A percentile compares a stretch with the other conserved stretches of the same genome.
These are phyloP conservation scores for Tursiops truncatus DNA, from an alignment of 2,113 vertebrate genomes.

Conservation along the genomic window DNA sequence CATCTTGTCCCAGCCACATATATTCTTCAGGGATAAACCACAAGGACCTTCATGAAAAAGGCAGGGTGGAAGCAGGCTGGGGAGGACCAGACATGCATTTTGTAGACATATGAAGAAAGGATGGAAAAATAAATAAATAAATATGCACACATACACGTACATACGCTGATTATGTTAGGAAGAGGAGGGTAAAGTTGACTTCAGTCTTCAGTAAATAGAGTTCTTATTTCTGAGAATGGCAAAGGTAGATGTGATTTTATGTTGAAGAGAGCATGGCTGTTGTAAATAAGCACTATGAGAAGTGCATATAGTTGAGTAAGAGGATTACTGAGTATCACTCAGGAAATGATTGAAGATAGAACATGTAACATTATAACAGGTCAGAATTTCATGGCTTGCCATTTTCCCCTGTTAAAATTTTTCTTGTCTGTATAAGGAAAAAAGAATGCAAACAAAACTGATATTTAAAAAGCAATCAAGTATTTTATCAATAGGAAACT, in stretches of 20 bases:
- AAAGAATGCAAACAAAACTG: neutral
- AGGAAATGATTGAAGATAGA: neutral
- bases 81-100: neutral
- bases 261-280: neutral
- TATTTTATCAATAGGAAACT: neutral
- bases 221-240: neutral
- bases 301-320: neutral
- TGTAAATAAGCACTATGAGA: neutral
- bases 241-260: neutral
- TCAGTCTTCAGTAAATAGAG: neutral
- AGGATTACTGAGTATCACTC: neutral
- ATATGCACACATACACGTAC: neutral
- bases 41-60: neutral
- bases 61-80: neutral
- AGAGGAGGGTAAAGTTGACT: neutral
- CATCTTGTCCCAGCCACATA: neutral
- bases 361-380: neutral
- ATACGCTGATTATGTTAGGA: neutral
- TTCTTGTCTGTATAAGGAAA: neutral
- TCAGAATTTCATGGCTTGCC: neutral
- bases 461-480: neutral
- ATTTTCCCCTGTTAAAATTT: neutral
- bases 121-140: neutral
- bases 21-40: neutral
- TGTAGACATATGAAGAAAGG: neutral